Conservation (phyloP, 2,797 vertebrate species). For the Halcyon leucocephala region DNA sequence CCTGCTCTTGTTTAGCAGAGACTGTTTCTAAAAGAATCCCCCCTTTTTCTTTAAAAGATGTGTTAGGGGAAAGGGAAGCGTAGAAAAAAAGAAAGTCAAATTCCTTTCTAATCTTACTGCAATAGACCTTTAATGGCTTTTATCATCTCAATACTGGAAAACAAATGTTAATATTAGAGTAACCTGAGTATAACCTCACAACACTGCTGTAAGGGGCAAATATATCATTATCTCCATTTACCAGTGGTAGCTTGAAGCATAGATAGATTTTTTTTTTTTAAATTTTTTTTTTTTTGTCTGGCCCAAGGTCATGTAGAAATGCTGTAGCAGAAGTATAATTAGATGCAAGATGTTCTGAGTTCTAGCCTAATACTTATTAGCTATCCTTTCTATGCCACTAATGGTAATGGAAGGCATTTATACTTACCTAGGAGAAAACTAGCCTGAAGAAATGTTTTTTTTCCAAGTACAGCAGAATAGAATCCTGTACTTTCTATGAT, state of each 20-base stretch:
- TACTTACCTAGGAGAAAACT: slow-evolving; percentile 1
- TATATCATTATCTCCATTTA: slow-evolving; percentile 40
- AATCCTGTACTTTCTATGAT: neutral
- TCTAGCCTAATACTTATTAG: slow-evolving; percentile 45
- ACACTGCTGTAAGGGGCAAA: neutral
- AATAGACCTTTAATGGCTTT: slow-evolving; percentile 1
- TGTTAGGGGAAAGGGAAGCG: neutral
- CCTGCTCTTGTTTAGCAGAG: neutral
- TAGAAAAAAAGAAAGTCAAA: neutral
- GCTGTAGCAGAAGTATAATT: slow-evolving; percentile 38
- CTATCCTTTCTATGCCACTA: slow-evolving; percentile 8
- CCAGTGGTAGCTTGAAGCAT: neutral
- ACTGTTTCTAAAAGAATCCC: neutral
- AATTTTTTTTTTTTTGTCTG: neutral
- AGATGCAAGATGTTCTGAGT: slow-evolving; percentile 28
- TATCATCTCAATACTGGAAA: slow-evolving; percentile 18
- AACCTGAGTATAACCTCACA: slow-evolving; percentile 51
- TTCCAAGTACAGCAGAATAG: neutral
- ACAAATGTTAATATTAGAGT: slow-evolving; percentile 51
- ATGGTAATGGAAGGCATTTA: slow-evolving; percentile 22
- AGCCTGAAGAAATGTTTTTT: neutral
- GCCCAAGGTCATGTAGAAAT: slow-evolving; percentile 42
- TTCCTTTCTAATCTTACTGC: neutral
- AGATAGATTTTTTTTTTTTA: neutral
- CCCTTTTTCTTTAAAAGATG: neutral